Conservation (phyloP, 2,888 invertebrate genomes). For the Lobophora halterata region DNA sequence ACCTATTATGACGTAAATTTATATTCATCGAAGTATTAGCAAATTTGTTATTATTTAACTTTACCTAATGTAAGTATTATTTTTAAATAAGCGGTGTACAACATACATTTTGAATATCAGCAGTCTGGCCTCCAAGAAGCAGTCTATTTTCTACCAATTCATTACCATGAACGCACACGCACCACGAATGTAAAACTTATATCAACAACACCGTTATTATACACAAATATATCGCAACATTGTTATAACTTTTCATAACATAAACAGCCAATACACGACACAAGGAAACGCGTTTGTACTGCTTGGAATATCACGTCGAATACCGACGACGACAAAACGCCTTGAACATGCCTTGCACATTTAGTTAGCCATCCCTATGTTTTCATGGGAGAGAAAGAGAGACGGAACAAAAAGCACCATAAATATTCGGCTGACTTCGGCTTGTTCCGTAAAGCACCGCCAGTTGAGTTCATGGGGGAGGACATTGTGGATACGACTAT, state of each 20-base stretch:
- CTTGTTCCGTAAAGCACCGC: constrained; percentile 51
- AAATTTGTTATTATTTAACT: background rate
- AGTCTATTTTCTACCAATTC: constrained; percentile 35
- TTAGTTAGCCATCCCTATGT: constrained; percentile 44
- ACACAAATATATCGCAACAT: constrained; percentile 61
- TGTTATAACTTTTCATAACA: constrained; percentile 50
- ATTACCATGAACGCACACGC: constrained; percentile 37
- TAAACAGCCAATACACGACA: constrained; percentile 43
- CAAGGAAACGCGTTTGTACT: constrained; percentile 12
- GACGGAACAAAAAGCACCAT: constrained; percentile 65
- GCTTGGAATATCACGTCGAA: constrained; percentile 15
- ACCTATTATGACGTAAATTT: too few relatives aligned
- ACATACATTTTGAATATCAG: constrained; percentile 44
- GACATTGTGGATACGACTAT: constrained; percentile 42
- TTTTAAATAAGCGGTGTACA: background rate
- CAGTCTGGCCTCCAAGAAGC: constrained; percentile 30
- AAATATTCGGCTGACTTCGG: constrained; percentile 66
- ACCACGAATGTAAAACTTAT: constrained; percentile 36
- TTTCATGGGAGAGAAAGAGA: constrained; percentile 63
- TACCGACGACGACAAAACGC: constrained; percentile 32
- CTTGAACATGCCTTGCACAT: constrained; percentile 47
- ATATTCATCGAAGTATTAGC: too few relatives aligned
- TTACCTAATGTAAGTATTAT: background rate
- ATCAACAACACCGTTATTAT: constrained; percentile 41
- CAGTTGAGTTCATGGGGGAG: constrained; percentile 47